A percentile compares a stretch with the other conserved stretches of the same genome.
phyloP scores from a whole-genome alignment of 2,888 invertebrate species.

The Nomada goodeniana region DNA sequence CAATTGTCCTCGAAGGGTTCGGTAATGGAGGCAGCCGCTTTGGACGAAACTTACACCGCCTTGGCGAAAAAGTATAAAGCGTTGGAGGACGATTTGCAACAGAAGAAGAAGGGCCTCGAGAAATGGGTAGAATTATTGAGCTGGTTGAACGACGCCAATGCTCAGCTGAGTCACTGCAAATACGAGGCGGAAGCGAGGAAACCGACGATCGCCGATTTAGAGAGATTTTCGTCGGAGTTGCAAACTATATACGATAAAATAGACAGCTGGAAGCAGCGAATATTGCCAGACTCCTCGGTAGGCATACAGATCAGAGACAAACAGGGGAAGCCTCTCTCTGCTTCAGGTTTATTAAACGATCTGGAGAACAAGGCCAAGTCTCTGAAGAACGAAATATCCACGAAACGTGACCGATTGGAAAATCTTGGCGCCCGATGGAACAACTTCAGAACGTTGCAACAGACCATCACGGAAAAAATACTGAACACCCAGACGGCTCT shows the following conservation, averaged over 20 bases:
- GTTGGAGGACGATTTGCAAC: constrained; percentile 90
- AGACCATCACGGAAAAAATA: constrained; percentile 88
- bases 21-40: constrained; percentile 90
- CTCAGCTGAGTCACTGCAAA: constrained; percentile 92
- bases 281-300: constrained; percentile 89
- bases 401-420: constrained; percentile 89
- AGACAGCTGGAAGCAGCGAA: constrained; percentile 89
- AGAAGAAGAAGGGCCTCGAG: constrained; percentile 90
- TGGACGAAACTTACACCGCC: constrained; percentile 91
- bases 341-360: constrained; percentile 89
- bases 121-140: constrained; percentile 93
- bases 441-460: constrained; percentile 91
- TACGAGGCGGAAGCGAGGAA: constrained; percentile 92
- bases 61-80: constrained; percentile 92
- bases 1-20: constrained; percentile 89
- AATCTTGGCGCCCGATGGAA: constrained; percentile 91
- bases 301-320: constrained; percentile 90
- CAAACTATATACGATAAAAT: constrained; percentile 89
- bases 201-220: constrained; percentile 89
- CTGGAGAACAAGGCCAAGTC: constrained; percentile 90
- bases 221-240: constrained; percentile 89
- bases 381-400: constrained; percentile 88
- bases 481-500: constrained; percentile 86
- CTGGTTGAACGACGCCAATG: constrained; percentile 92
- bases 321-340: constrained; percentile 90